These are phyloP conservation scores for Hirtodrosophila duncani DNA, from an alignment of 2,888 invertebrate species.

Conservation along the genomic window DNA sequence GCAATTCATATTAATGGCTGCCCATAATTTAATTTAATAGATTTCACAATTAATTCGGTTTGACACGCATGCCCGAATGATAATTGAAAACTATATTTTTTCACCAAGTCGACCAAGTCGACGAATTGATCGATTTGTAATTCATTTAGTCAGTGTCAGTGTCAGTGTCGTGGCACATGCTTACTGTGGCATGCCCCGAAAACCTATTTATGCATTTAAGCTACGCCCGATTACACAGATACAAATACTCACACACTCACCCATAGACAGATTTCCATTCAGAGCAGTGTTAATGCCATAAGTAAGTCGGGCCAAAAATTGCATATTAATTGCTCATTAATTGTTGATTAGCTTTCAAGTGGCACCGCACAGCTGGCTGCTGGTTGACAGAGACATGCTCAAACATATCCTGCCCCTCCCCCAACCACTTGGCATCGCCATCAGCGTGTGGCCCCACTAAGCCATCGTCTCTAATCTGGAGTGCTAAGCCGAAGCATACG, in stretches of 20 bases:
- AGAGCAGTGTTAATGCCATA: slow-evolving; percentile 1
- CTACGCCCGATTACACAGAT: slow-evolving; percentile 33
- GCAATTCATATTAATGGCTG: background rate
- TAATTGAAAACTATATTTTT: slow-evolving; percentile 11
- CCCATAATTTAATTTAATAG: slow-evolving; percentile 5
- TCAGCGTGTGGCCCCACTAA: background rate
- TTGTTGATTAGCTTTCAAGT: slow-evolving; percentile 62
- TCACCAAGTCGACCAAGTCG: background rate
- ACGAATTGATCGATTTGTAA: slow-evolving; percentile 12
- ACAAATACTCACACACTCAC: background rate
- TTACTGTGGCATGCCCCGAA: too few species aligned
- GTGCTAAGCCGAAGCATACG: slow-evolving; percentile 52
- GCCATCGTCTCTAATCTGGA: slow-evolving; percentile 39
- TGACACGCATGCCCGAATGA: background rate
- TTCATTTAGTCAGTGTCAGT: slow-evolving; percentile 2
- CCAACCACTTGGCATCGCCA: background rate
- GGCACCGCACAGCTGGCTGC: slow-evolving; percentile 17
- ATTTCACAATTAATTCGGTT: background rate
- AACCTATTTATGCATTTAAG: slow-evolving; percentile 57
- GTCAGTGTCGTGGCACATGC: slow-evolving; percentile 3
- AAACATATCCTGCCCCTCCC: slow-evolving; percentile 9
- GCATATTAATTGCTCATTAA: slow-evolving; percentile 71
- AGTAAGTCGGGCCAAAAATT: slow-evolving; percentile 43
- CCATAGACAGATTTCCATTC: background rate
- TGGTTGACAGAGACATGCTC: too few species aligned